phyloP scores from a whole-genome alignment of 2,888 invertebrate genomes.

The Aleiodes testaceus region DNA sequence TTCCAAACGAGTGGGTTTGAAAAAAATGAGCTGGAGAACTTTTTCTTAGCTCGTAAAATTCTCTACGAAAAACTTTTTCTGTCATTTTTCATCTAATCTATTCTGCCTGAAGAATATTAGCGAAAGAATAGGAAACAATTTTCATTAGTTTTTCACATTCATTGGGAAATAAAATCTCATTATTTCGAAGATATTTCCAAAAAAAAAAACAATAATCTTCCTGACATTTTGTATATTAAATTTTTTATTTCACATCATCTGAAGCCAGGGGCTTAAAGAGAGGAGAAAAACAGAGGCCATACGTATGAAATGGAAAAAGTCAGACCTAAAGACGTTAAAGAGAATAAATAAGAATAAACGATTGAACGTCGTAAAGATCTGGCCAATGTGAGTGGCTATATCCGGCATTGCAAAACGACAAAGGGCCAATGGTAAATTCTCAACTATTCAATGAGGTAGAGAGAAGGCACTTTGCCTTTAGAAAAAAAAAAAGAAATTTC shows the following conservation, averaged over 20 bases:
- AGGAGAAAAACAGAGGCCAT: slow-evolving; percentile 16
- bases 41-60: too few species aligned
- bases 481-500: neutral
- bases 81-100: too few species aligned
- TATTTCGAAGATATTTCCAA: too few species aligned
- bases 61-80: too few species aligned
- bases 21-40: too few species aligned
- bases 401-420: slow-evolving; percentile 32
- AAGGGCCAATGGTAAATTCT: slow-evolving; percentile 28
- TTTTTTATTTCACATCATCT: neutral
- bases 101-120: too few species aligned
- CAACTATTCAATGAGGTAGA: slow-evolving; percentile 5
- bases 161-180: too few species aligned
- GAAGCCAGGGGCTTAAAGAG: neutral
- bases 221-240: neutral
- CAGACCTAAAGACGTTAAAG: slow-evolving; percentile 29
- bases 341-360: slow-evolving; percentile 36
- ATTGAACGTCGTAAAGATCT: slow-evolving; percentile 32
- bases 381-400: slow-evolving; percentile 17
- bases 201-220: too few species aligned
- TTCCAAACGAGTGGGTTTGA: too few species aligned
- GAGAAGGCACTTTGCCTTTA: neutral
- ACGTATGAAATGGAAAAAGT: slow-evolving; percentile 12
- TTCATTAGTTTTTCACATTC: too few species aligned
- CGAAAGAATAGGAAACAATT: too few species aligned